These are phyloP conservation scores for Apostichopus leukothele DNA, from an alignment of 53 echinoderm and acorn worm species.

Conservation along the genomic window DNA sequence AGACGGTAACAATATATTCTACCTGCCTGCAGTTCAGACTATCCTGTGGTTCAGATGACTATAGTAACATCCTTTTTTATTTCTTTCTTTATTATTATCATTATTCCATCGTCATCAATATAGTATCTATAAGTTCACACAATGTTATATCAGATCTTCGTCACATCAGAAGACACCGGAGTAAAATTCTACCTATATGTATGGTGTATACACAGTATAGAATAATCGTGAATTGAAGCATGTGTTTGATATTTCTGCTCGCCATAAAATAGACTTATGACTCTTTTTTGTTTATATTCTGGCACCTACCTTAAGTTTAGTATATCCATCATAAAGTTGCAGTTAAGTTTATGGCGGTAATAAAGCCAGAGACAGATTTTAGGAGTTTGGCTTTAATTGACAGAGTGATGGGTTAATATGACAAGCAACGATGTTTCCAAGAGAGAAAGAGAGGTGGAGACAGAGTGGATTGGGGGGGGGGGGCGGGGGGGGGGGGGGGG, in stretches of 20 bases:
- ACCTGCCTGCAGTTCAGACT: too few species aligned
- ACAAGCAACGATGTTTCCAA: constrained; percentile 20
- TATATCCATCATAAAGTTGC: constrained; percentile 34
- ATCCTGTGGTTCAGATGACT: too few species aligned
- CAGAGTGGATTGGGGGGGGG: background rate
- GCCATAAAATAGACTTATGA: constrained; percentile 35
- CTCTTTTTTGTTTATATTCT: constrained; percentile 28
- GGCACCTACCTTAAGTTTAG: constrained; percentile 33
- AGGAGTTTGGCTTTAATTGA: constrained; percentile 29
- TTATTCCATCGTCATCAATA: too few species aligned
- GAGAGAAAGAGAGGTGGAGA: background rate
- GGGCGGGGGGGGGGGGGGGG: background rate
- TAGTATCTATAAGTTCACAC: too few species aligned
- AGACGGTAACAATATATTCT: too few species aligned
- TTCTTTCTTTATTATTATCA: too few species aligned
- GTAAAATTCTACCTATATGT: too few species aligned
- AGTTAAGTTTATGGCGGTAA: constrained; percentile 25
- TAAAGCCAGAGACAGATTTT: constrained; percentile 13
- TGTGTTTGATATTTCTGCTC: constrained; percentile 33
- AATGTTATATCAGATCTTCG: too few species aligned
- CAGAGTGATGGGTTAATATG: constrained; percentile 41
- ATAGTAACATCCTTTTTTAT: too few species aligned
- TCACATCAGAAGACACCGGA: too few species aligned
- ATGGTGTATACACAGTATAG: background rate
- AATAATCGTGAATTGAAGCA: constrained; percentile 7